phyloP scores from a whole-genome alignment of 2,113 vertebrate species.

The Podarcis muralis region DNA sequence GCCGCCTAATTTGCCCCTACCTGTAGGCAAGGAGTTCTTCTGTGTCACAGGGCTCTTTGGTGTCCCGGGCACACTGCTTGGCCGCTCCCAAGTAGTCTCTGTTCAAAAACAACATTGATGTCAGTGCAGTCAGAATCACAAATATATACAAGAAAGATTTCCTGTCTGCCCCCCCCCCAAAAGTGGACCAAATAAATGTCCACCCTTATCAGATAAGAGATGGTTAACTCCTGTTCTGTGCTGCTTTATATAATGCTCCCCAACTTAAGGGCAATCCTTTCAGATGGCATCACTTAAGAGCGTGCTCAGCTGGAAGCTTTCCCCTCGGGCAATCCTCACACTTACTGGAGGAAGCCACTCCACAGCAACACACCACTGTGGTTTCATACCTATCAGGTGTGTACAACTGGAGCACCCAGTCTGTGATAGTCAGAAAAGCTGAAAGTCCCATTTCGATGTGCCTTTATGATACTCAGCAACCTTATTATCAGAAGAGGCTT shows the following conservation, averaged over 20 bases:
- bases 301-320: background rate
- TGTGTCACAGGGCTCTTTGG: conserved; percentile 84
- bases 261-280: background rate
- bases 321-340: background rate
- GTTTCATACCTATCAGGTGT: background rate
- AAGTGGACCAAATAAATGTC: background rate
- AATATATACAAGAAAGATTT: background rate
- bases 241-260: background rate
- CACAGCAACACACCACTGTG: background rate
- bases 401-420: background rate
- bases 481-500: background rate
- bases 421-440: background rate
- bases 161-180: too few relatives aligned
- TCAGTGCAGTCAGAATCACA: conserved; percentile 14
- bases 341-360: background rate
- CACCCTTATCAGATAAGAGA: background rate
- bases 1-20: conserved; percentile 69
- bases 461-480: background rate
- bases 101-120: conserved; percentile 42
- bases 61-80: conserved; percentile 86
- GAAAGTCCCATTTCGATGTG: background rate
- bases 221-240: background rate
- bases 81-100: conserved; percentile 98
- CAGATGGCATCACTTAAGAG: background rate
- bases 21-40: conserved; percentile 88